phyloP scores from a whole-genome alignment of 2,797 vertebrate species.

The Hozukius guyotensis region DNA sequence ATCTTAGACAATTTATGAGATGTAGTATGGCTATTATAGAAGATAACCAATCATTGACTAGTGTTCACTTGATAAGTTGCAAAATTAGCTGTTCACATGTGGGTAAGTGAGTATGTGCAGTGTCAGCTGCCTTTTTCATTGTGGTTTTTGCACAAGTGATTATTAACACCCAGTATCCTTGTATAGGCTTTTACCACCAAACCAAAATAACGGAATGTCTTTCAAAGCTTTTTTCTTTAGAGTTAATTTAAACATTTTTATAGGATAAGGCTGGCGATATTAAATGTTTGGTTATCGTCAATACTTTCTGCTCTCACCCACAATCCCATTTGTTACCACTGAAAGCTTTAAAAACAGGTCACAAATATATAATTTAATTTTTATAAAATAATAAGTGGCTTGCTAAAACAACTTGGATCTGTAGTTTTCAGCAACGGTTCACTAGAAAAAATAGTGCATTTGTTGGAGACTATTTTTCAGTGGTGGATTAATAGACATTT shows the following conservation, averaged over 20 bases:
- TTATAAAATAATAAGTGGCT: neutral
- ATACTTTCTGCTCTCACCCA: neutral
- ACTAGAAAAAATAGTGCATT: neutral
- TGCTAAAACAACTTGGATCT: neutral
- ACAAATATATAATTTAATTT: neutral
- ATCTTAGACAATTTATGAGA: conserved; percentile 65
- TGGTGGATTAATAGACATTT: neutral
- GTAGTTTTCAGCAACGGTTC: neutral
- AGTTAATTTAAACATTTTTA: neutral
- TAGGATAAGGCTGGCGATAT: neutral
- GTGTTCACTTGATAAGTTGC: neutral
- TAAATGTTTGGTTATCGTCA: neutral
- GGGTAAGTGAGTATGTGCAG: neutral
- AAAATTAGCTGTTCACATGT: conserved; percentile 2
- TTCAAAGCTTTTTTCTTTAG: neutral
- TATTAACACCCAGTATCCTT: neutral
- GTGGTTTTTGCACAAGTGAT: neutral
- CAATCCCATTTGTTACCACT: neutral
- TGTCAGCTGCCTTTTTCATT: neutral
- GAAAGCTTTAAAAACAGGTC: neutral
- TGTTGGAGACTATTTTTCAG: neutral
- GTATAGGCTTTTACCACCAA: neutral
- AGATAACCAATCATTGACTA: conserved; percentile 17
- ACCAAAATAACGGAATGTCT: neutral
- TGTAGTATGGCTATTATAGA: conserved; percentile 11